Evolutionary conservation across 2,113 vertebrate species (phyloP).

Genomic region (Syrrhaptes paradoxus): DNA sequence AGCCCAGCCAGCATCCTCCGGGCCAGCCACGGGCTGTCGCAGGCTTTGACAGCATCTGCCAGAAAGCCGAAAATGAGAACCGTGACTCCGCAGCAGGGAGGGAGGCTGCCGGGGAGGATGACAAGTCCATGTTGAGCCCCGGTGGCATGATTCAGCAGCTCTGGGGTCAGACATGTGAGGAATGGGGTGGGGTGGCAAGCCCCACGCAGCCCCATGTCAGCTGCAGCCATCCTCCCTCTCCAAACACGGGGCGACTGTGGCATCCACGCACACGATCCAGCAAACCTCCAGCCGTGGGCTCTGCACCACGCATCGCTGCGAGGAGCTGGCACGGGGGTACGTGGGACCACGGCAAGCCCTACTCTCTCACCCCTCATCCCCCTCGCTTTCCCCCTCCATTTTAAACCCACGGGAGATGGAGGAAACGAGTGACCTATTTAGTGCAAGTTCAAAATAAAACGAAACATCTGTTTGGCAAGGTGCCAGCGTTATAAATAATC

Average conservation of each 20-base stretch:
- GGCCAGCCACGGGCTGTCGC: background rate
- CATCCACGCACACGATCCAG: rapidly evolving
- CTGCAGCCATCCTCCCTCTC: background rate
- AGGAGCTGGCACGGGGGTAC: background rate
- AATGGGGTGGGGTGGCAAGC: background rate
- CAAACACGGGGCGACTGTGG: rapidly evolving
- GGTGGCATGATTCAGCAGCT: constrained; percentile 8
- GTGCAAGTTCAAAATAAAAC: constrained; percentile 73
- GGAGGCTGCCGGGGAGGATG: background rate
- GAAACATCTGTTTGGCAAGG: constrained; percentile 81
- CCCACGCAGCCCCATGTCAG: rapidly evolving
- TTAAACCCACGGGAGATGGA: constrained; percentile 57
- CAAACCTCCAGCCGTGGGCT: background rate
- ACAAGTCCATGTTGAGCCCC: background rate
- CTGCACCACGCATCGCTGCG: rapidly evolving
- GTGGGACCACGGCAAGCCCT: background rate
- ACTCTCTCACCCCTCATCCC: constrained; percentile 17
- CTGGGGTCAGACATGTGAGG: background rate
- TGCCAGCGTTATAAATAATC: constrained; percentile 78
- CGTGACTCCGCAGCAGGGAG: background rate
- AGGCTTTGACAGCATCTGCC: background rate
- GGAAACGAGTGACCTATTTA: constrained; percentile 75
- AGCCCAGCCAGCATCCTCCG: background rate
- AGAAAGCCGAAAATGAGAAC: background rate
- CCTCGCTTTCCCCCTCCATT: background rate